Evolutionary conservation across 2,797 vertebrate species (phyloP).

Genomic region (Sebastes nivosus): DNA sequence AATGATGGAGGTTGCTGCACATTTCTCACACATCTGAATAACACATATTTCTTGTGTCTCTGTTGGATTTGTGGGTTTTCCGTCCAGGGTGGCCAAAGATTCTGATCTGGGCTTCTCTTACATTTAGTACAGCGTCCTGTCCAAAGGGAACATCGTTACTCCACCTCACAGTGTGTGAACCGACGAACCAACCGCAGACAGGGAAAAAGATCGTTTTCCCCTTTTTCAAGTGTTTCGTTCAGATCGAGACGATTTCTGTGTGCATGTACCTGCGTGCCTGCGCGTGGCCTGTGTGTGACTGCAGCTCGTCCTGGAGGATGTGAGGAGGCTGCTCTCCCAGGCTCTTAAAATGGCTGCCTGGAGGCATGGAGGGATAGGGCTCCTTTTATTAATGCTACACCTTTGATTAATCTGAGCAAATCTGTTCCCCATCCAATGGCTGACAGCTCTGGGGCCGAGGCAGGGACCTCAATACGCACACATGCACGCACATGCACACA

Average conservation of each 20-base stretch:
- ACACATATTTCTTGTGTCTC: constrained; percentile 24
- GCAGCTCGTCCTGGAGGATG: constrained; percentile 47
- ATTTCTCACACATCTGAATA: constrained; percentile 27
- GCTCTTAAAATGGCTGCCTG: constrained; percentile 69
- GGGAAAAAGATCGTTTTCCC: neutral
- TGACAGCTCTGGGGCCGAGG: constrained; percentile 75
- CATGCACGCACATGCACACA: constrained; percentile 18
- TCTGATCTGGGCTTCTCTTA: constrained; percentile 21
- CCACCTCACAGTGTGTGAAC: neutral
- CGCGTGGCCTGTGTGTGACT: constrained; percentile 20
- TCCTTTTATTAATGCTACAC: constrained; percentile 80
- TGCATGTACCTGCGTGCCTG: constrained; percentile 10
- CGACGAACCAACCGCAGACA: neutral
- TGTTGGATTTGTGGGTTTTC: constrained; percentile 35
- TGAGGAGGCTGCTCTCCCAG: constrained; percentile 50
- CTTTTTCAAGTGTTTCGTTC: neutral
- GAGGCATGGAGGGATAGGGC: constrained; percentile 61
- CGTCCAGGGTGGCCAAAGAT: constrained; percentile 20
- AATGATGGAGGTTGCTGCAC: constrained; percentile 5
- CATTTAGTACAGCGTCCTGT: neutral
- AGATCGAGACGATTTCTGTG: neutral
- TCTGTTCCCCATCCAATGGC: constrained; percentile 81
- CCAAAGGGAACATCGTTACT: constrained; percentile 11
- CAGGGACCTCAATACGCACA: constrained; percentile 55
- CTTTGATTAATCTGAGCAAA: constrained; percentile 85